Percentiles rank a stretch among this genome's conserved stretches.
These are phyloP conservation scores for Drosophila mauritiana DNA, from an alignment of 1,140 invertebrate genomes.

Conservation along the genomic window DNA sequence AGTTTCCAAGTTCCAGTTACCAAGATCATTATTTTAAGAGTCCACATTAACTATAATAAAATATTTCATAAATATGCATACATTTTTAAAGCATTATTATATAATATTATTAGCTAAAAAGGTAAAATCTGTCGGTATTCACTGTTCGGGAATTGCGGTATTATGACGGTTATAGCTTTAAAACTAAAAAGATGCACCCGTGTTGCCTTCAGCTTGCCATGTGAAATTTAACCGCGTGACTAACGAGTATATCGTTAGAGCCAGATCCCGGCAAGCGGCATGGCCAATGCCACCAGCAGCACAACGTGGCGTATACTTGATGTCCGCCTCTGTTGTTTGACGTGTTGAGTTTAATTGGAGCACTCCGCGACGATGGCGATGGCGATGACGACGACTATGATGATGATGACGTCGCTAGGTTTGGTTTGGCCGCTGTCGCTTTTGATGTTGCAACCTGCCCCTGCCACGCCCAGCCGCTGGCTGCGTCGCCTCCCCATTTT, in stretches of 20 bases:
- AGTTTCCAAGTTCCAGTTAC: too few relatives aligned
- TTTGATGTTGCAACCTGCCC: slow-evolving; percentile 64
- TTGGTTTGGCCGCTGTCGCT: slow-evolving; percentile 33
- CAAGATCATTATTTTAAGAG: too few relatives aligned
- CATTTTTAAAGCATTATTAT: too few relatives aligned
- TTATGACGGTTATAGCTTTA: slow-evolving; percentile 41
- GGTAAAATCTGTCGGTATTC: too few relatives aligned
- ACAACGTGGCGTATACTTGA: slow-evolving; percentile 73
- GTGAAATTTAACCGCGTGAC: slow-evolving; percentile 76
- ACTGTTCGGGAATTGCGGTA: neutral
- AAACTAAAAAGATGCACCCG: slow-evolving; percentile 55
- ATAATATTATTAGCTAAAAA: neutral
- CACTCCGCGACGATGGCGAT: slow-evolving; percentile 58
- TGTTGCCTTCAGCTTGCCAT: slow-evolving; percentile 45
- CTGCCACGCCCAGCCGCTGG: slow-evolving; percentile 10
- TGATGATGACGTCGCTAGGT: slow-evolving; percentile 33
- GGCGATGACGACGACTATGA: slow-evolving; percentile 19
- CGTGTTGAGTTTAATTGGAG: slow-evolving; percentile 81
- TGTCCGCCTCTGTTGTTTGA: slow-evolving; percentile 71
- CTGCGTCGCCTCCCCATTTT: slow-evolving; percentile 6
- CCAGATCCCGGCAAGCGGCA: slow-evolving; percentile 43
- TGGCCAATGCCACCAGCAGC: slow-evolving; percentile 50
- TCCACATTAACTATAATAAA: too few relatives aligned
- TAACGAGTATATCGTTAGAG: slow-evolving; percentile 80
- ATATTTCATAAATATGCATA: too few relatives aligned